Base-by-base conservation (phyloP, 64 coral and sea anemone genomes). In the Pachyseris speciosa region DNA sequence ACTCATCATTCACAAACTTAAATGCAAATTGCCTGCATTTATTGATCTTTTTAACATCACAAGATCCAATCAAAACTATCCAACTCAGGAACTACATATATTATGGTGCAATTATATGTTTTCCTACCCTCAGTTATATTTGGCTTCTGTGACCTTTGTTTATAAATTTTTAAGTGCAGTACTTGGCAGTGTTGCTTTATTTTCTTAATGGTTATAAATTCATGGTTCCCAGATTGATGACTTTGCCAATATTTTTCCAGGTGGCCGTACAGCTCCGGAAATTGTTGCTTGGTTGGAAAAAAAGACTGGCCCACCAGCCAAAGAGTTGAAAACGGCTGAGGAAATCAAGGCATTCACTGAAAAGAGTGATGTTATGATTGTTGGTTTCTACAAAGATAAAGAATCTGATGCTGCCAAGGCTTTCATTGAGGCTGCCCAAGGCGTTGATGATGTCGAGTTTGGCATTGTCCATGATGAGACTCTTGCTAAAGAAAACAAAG, bases 241-340 rank as follows among this genome's bases (percentile, higher is more conserved):
- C 49, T 24, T 12, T 12, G 6, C 40, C 9, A 32, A 9, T 72
- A 64, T 32, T 9, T 71, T 63, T 34, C 44, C 39, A 99, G 97
- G 97, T 90, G 97, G 97, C n/a, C 85, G 97, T 73, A 95, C 94
- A 64, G 52, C 79, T 13, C 1, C 44, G 16, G 97, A 99, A 55
- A 95, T 99, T 65, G 12, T 99, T 30, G 16, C 86, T 60, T 99
- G 97, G 97, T 74, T 99, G 43, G 70, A 86, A 9, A 99, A 99
- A 47, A 99, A 99, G 74, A 99, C 97, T 65, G 97, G 97, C 29
- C 97, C 97, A 47, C 97, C 97, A 81, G 97, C 97, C 4, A 93
- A 93, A 66, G 49, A 53, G n/a, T 86, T 99, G 32, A 58, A 45
- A 64, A 87, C 90, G 67, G 90, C 85, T 84, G 97, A 99, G 40